Base-by-base conservation (phyloP, 2,113 vertebrate species). In the Polyodon spathula region DNA sequence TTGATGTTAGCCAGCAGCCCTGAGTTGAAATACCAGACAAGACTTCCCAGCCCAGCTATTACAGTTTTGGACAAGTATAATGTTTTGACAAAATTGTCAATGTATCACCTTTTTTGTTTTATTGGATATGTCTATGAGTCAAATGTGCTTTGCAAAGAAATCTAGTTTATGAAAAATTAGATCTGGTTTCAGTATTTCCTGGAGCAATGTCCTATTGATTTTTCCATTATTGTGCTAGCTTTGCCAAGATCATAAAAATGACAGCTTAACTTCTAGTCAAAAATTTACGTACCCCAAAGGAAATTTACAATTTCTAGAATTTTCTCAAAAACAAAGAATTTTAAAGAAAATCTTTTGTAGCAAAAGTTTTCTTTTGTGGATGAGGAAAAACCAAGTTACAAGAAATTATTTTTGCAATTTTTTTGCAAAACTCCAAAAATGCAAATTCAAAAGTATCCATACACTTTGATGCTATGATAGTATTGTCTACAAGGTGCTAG, bases 241-340 rank as follows among this genome's bases (percentile, higher is more conserved):
- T n/a, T 58, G 44, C 56, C 56, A 58, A 46, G n/a, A 16, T 55
- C 58, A 46, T 63, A 58, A 40, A 63, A 53, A 52, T 58, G 54
- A 63, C 55, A 58, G 27, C 46, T 17, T 41, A 41, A 52, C 38
- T 51, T 11, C 6, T 37, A 11, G 38, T 15, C 40, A 41, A 43
- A 40, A 56, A 16, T 51, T 37, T 44, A 51, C 38, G 41, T 51
- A 50, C 44, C 44, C 44, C 44, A 46, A 2, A 2, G 54, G 37
- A 38, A 37, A 55, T 38, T 27, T 55, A 38, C 11, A 10, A 11
- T 37, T 12, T 37, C 37, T 12, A 55, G 7, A 27, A 27, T 37
- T 55, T 55, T 16, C 37, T 55, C 54, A 27, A 27, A 27, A 27
- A 27, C 27, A 27, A 27, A 27, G 27, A 27, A 27, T 27, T 27